These are phyloP conservation scores for Drosophila stalkeri DNA, from an alignment of 2,888 invertebrate genomes.

Conservation along the genomic window DNA sequence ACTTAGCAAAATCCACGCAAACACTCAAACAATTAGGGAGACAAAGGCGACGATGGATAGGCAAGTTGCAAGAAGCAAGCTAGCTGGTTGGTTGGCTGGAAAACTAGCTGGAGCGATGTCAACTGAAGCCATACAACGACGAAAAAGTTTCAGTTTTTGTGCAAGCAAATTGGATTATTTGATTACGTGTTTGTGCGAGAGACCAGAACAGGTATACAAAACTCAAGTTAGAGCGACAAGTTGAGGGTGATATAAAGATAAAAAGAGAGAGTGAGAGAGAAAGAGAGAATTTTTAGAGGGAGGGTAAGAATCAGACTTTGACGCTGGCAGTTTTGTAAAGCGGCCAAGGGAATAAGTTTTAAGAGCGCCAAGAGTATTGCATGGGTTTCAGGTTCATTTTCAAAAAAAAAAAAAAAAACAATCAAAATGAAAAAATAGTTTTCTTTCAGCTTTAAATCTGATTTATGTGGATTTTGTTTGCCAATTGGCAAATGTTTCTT, in stretches of 20 bases:
- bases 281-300: not conserved
- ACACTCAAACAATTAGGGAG: conserved; percentile 69
- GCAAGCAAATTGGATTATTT: conserved; percentile 81
- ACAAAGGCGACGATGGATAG: conserved; percentile 10
- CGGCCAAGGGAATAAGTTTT: conserved; percentile 70
- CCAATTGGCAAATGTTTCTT: conserved; percentile 52
- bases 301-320: conserved; percentile 15
- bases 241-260: conserved; percentile 1
- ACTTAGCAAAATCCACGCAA: conserved; percentile 40
- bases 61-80: not conserved
- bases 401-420: not conserved
- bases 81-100: conserved; percentile 15
- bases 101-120: conserved; percentile 38
- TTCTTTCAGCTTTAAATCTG: conserved; percentile 46
- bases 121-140: conserved; percentile 66
- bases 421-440: conserved; percentile 11
- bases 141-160: conserved; percentile 77
- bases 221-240: conserved; percentile 12
- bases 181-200: conserved; percentile 73
- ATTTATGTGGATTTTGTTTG: conserved; percentile 59
- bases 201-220: conserved; percentile 40
- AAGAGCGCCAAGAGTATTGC: conserved; percentile 35
- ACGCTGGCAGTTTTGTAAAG: conserved; percentile 51
- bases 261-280: not conserved
- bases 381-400: conserved; percentile 25